Evolutionary conservation across 35 echinoderm and acorn worm genomes (phyloP).

Genomic region (Heliocidaris tuberculata): DNA sequence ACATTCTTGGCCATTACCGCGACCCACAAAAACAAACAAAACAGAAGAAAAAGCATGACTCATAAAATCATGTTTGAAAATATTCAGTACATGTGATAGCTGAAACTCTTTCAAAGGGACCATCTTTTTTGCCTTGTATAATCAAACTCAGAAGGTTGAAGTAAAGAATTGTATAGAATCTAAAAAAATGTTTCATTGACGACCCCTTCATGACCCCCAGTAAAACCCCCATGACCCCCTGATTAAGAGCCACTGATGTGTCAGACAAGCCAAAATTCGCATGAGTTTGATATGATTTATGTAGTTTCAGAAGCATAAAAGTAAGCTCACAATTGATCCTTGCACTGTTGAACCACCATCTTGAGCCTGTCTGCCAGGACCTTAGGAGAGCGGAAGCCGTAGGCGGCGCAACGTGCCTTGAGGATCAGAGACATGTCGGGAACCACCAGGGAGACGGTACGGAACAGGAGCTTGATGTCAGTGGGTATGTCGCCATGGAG

Average conservation of each 20-base stretch:
- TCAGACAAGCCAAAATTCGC: background rate
- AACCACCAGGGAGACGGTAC: conserved; percentile 72
- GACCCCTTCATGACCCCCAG: too few species aligned
- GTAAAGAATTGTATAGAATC: too few species aligned
- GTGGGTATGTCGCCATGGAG: conserved; percentile 56
- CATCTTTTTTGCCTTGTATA: too few species aligned
- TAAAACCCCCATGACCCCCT: background rate
- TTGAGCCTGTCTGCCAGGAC: conserved; percentile 89
- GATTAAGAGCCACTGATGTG: background rate
- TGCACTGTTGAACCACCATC: conserved; percentile 95
- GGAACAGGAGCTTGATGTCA: conserved; percentile 92
- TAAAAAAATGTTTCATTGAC: too few species aligned
- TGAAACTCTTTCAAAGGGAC: too few species aligned
- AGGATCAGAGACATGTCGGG: conserved; percentile 92
- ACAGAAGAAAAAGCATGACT: too few species aligned
- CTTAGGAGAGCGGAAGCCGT: conserved; percentile 88
- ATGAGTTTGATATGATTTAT: background rate
- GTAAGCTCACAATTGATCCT: conserved; percentile 90
- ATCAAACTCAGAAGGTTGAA: too few species aligned
- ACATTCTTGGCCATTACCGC: too few species aligned
- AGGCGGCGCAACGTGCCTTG: conserved; percentile 89
- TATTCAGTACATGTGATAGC: too few species aligned
- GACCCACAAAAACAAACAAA: too few species aligned
- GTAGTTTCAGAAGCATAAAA: background rate
- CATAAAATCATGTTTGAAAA: too few species aligned